Base-by-base conservation (phyloP, 2,888 invertebrate species). In the Brachyopa scutellaris region DNA sequence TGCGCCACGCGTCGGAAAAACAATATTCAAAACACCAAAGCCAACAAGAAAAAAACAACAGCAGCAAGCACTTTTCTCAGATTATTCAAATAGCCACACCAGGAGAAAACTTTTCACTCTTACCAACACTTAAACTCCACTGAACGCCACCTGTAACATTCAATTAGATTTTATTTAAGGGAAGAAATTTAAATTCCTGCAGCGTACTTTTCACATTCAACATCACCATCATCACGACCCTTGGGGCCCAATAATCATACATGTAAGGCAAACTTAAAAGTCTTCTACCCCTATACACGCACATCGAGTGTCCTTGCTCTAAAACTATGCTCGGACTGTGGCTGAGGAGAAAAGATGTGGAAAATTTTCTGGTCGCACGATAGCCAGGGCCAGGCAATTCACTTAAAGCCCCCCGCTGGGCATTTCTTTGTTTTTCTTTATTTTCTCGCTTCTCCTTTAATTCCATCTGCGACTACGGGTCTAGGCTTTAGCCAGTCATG, bases 131-230 rank as follows among this genome's bases (percentile, higher is more conserved):
- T 66, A 67, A 73, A 72, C 67, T 69, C 33, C 29, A 42, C 40
- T 62, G 36, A 74, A 49, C 67, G 62, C 74, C 80, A 80, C 80
- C 80, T 80, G 74, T 80, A 80, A 74, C 80, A 80, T 74, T 80
- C 80, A 80, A 80, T 80, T 80, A 80, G 55, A 74, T 74, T 69
- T 74, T 69, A 80, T 69, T 74, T 33, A 64, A 26, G 26, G 47
- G 62, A 49, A 55, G 53, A 62, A 74, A 80, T 80, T 80, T 62
- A 74, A 80, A 80, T 74, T 80, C 69, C 57, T 53, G n/a, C n/a
- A 69, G 49, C 76, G 74, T 80, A 38, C 66, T 67, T 79, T 73
- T 67, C 73, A 55, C 67, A 62, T 80, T 57, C 69, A 62, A 53
- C 38, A 51, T 47, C 26, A n/a, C n/a, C n/a, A n/a, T n/a, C n/a